Evolutionary conservation across 2,113 vertebrate species (phyloP).

Genomic region (Nyctibius bracteatus): DNA sequence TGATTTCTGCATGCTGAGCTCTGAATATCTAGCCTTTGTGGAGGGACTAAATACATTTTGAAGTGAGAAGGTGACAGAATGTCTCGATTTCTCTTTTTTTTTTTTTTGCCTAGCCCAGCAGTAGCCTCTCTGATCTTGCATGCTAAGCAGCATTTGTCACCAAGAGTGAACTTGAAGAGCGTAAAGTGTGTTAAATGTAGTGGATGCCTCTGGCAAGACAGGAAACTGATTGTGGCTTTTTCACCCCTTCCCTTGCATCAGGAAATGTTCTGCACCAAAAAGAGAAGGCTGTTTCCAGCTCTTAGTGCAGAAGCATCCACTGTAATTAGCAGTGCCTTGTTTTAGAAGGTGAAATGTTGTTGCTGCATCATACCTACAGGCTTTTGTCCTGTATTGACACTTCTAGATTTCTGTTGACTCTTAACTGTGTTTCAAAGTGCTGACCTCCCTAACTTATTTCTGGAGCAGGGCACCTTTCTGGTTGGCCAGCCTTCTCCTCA

Average conservation of each 20-base stretch:
- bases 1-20: background rate
- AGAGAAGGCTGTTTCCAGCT: background rate
- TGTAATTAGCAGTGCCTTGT: background rate
- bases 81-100: background rate
- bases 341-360: background rate
- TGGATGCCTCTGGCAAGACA: background rate
- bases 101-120: background rate
- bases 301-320: background rate
- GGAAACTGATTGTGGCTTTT: background rate
- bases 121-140: background rate
- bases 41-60: background rate
- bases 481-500: slow-evolving; percentile 90
- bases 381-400: background rate
- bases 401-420: background rate
- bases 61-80: background rate
- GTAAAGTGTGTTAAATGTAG: background rate
- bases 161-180: background rate
- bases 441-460: background rate
- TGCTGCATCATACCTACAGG: background rate
- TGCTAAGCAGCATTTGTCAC: background rate
- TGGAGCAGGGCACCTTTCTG: slow-evolving; percentile 90
- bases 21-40: background rate
- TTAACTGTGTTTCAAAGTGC: background rate
- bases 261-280: background rate
- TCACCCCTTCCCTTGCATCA: background rate